Conservation (phyloP, 2,888 invertebrate species). For the Tricholauxania praeusta region DNA sequence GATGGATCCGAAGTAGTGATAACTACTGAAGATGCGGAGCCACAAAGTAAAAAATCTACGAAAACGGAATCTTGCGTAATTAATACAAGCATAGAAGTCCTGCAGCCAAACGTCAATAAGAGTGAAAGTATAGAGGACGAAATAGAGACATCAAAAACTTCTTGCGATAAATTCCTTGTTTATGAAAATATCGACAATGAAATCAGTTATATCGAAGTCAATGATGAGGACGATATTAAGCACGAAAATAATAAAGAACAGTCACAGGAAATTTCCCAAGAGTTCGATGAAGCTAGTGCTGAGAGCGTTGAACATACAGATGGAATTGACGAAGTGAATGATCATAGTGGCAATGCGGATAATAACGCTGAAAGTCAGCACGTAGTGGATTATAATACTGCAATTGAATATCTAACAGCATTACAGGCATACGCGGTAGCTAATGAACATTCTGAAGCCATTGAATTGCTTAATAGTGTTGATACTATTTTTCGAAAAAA, state of each 20-base stretch:
- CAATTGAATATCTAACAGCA: constrained; percentile 26
- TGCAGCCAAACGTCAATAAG: too few species aligned
- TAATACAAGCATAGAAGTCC: too few species aligned
- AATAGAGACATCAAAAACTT: not conserved
- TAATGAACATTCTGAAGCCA: constrained; percentile 30
- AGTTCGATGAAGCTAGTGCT: too few species aligned
- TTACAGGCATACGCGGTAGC: constrained; percentile 32
- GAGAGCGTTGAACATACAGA: too few species aligned
- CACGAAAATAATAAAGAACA: not conserved
- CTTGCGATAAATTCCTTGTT: not conserved
- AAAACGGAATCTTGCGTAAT: not conserved
- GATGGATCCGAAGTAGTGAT: not conserved
- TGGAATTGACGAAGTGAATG: too few species aligned
- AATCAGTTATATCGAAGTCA: constrained; percentile 30
- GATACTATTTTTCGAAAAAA: constrained; percentile 31
- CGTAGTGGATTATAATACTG: constrained; percentile 22
- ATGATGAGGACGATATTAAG: not conserved
- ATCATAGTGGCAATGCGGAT: not conserved
- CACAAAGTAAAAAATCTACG: not conserved
- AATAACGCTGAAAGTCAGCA: not conserved
- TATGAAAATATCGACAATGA: constrained; percentile 14
- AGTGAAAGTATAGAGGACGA: too few species aligned
- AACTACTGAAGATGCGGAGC: not conserved
- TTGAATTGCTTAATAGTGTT: constrained; percentile 25
- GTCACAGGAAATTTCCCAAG: too few species aligned